phyloP scores from a whole-genome alignment of 2,797 vertebrate species.

The Hybognathus amarus region DNA sequence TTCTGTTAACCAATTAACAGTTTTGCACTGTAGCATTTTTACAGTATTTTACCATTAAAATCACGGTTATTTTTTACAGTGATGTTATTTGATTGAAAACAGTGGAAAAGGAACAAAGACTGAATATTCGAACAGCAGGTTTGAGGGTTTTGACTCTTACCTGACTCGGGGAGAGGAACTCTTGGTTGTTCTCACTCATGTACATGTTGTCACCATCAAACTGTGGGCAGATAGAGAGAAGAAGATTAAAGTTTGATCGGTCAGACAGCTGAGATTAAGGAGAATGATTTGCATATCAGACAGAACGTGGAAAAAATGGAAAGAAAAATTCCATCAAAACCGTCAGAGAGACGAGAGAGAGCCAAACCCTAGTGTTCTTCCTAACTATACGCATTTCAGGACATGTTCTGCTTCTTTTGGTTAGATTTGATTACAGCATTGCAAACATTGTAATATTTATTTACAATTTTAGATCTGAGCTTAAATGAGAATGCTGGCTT shows the following conservation, averaged over 20 bases:
- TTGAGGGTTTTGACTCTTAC: constrained; percentile 67
- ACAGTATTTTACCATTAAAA: too few relatives aligned
- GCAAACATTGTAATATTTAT: neutral
- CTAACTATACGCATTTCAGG: neutral
- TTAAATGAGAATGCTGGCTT: neutral
- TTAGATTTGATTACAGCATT: neutral
- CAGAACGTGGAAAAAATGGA: constrained; percentile 11
- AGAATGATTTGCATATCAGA: constrained; percentile 47
- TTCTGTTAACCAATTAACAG: too few relatives aligned
- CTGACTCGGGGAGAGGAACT: constrained; percentile 95
- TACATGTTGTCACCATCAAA: constrained; percentile 99
- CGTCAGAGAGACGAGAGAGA: neutral
- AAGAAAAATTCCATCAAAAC: constrained; percentile 44
- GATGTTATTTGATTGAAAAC: neutral
- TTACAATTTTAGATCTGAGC: neutral
- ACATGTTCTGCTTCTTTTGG: neutral
- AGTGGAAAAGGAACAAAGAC: neutral
- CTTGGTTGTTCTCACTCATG: constrained; percentile 96
- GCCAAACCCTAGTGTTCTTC: neutral
- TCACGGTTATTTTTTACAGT: too few relatives aligned
- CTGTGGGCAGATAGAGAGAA: constrained; percentile 76
- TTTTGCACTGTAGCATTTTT: too few relatives aligned
- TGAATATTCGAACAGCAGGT: neutral
- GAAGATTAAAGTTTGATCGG: constrained; percentile 47
- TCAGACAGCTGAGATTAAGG: constrained; percentile 41